A percentile compares a stretch with the other conserved stretches of the same genome.
Conservation (phyloP, 1,140 invertebrate genomes). For the Bombus superbus region DNA sequence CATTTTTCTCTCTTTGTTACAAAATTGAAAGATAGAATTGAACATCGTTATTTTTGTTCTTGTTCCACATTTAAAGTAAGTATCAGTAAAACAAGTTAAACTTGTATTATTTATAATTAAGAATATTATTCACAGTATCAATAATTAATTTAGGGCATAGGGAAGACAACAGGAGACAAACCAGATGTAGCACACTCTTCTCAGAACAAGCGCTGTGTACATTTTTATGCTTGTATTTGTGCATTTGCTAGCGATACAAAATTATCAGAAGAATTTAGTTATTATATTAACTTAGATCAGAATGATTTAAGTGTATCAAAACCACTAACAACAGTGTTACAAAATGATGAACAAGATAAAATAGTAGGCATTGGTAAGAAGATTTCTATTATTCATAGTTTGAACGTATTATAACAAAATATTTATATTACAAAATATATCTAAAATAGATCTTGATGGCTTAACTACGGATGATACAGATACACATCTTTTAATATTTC, state of each 20-base stretch:
- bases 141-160: conserved; percentile 51
- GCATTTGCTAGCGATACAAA: conserved; percentile 90
- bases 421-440: conserved; percentile 42
- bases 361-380: conserved; percentile 78
- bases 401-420: neutral
- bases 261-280: conserved; percentile 87
- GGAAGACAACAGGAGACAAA: conserved; percentile 71
- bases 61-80: conserved; percentile 86
- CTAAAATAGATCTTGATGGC: conserved; percentile 72
- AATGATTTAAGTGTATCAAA: conserved; percentile 69
- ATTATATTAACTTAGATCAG: conserved; percentile 85
- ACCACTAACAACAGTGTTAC: conserved; percentile 64
- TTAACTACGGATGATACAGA: conserved; percentile 74
- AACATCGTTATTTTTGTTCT: conserved; percentile 86
- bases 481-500: conserved; percentile 78
- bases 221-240: conserved; percentile 90
- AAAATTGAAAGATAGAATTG: conserved; percentile 83
- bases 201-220: conserved; percentile 80
- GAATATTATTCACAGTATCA: conserved; percentile 2
- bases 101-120: neutral
- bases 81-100: neutral
- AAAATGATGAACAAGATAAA: conserved; percentile 74
- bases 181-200: conserved; percentile 57
- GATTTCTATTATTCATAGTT: conserved; percentile 7
- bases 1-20: conserved; percentile 87